These are phyloP conservation scores for Synaphobranchus kaupii DNA, from an alignment of 2,797 vertebrate species.

Conservation along the genomic window DNA sequence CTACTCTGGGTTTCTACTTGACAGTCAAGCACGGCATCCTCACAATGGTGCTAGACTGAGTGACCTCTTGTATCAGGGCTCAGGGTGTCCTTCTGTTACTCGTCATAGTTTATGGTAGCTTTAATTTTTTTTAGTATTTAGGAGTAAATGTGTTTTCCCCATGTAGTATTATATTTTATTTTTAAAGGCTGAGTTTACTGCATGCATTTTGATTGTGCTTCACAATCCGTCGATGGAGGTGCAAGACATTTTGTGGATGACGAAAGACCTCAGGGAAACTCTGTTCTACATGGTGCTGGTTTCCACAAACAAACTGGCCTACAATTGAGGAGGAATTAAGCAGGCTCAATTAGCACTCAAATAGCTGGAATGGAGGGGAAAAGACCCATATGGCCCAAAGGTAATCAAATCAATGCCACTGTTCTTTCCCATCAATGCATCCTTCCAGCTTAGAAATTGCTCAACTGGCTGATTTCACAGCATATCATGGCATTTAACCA, in stretches of 20 bases:
- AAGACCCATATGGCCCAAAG: slow-evolving; percentile 7
- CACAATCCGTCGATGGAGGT: slow-evolving; percentile 39
- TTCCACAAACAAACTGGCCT: slow-evolving; percentile 55
- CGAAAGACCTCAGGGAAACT: slow-evolving; percentile 56
- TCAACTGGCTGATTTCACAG: not conserved
- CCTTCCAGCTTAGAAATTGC: not conserved
- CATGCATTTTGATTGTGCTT: not conserved
- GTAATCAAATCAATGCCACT: slow-evolving; percentile 21
- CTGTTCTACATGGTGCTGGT: slow-evolving; percentile 50
- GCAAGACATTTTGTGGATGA: slow-evolving; percentile 62
- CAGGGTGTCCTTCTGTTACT: not conserved
- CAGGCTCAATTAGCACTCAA: slow-evolving; percentile 11
- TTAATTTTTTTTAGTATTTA: not conserved
- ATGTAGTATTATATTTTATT: slow-evolving; percentile 8
- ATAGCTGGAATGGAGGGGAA: not conserved
- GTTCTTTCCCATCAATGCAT: not conserved
- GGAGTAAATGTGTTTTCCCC: not conserved
- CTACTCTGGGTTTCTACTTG: not conserved
- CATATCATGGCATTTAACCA: not conserved
- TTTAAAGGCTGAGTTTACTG: slow-evolving; percentile 11
- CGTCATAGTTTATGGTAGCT: no score
- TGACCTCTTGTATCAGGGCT: not conserved
- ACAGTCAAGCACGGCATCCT: not conserved
- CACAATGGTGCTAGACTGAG: not conserved
- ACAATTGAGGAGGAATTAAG: slow-evolving; percentile 35